These are phyloP conservation scores for Eristalinus aeneus DNA, from an alignment of 2,888 invertebrate genomes.

Conservation along the genomic window DNA sequence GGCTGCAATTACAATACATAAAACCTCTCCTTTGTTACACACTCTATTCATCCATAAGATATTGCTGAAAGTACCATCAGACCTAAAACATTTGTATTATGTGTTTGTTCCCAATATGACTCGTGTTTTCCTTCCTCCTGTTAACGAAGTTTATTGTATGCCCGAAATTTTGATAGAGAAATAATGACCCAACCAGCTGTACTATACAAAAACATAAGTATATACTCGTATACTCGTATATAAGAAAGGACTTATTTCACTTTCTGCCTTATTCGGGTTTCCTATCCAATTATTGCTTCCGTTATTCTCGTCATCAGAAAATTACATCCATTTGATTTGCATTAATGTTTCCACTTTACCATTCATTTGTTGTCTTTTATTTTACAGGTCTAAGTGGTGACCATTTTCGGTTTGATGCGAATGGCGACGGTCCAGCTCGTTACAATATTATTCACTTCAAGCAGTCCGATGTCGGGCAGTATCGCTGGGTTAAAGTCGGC, in stretches of 20 bases:
- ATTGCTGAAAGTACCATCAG: no score
- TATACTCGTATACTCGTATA: no score
- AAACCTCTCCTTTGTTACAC: no score
- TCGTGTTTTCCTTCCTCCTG: no score
- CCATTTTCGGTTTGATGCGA: constrained; percentile 92
- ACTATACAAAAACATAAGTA: background rate
- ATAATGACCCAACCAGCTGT: background rate
- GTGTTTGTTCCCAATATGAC: no score
- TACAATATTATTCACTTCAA: constrained; percentile 98
- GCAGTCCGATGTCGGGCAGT: constrained; percentile 87
- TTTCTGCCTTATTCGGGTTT: background rate
- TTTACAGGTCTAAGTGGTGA: constrained; percentile 91
- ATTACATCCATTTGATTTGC: background rate
- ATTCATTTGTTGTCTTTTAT: background rate
- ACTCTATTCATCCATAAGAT: no score
- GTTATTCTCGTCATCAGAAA: background rate
- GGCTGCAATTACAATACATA: no score
- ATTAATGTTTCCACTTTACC: background rate
- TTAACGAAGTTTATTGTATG: background rate
- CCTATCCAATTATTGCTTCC: background rate
- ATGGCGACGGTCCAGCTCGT: constrained; percentile 96
- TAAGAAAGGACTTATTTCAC: background rate
- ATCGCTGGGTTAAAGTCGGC: constrained; percentile 93
- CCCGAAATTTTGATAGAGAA: background rate
- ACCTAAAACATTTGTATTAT: no score